Base-by-base conservation (phyloP, 2,113 vertebrate genomes). In the Etia nguti region DNA sequence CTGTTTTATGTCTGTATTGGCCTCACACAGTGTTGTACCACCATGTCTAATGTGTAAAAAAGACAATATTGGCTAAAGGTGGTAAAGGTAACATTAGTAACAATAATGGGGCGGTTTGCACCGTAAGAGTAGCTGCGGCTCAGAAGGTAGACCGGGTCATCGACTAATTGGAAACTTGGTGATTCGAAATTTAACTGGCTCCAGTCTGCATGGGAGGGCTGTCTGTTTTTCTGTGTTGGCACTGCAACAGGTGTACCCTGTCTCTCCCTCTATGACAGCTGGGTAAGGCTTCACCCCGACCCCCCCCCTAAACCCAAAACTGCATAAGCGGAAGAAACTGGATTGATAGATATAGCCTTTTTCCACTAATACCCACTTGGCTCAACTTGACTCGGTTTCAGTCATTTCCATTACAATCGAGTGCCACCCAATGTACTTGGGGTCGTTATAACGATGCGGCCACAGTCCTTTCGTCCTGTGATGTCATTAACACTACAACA, bases 81-180 rank as follows among this genome's bases (percentile, higher is more conserved):
- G n/a, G 62, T 41, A 41, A n/a, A 68, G 36, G 36, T 68, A 15
- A 41, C 6, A 68, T 41, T 70, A 15, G n/a, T 24, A 70, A 43
- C n/a, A 70, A 70, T 43, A 24, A 70, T 43, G 36, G 62, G n/a
- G 11, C 2, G 3, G 62, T 70, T 43, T 24, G 36, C 62, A 43
- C 62, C 7, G 8, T 60, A 34, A 34, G 57, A 34, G 57, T 60
- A 60, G 57, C 16, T 1, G 29, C 2, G 16, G 8, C 57, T 60
- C 57, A 60, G 57, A 2, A 60, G 57, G 57, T 0, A 60, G 59
- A 20, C 29, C 59, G 10, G 29, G 29, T 60, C 29, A 6, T 60
- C 3, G 8, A 60, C 57, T 60, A 34, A 0, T 0, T 60, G 29
- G 29, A 34, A 60, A 20, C 59, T 60, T 60, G 16, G 6, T 68